Base-by-base conservation (phyloP, 2,797 vertebrate species). In the Ispidina picta region DNA sequence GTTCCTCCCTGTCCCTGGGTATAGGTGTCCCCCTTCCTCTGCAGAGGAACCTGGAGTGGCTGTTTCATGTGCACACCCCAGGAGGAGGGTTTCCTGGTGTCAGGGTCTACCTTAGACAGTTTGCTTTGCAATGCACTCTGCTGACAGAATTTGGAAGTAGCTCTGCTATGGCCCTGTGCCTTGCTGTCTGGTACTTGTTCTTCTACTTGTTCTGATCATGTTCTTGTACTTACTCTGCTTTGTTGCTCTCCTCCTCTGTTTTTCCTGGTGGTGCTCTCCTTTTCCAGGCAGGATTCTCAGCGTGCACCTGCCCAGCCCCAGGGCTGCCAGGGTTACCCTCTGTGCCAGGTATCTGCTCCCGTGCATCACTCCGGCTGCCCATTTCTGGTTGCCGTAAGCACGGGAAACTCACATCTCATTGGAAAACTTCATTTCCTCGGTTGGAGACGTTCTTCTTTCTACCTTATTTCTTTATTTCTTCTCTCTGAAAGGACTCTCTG, bases 61-160 rank as follows among this genome's bases (percentile, higher is more conserved):
- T 10, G 0, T 48, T 63, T 46, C 3, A 19, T 5, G 31, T 5
- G 2, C 4, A 4, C 6, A 5, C 11, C 26, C 29, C 22, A 2
- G 31, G 64, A 11, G 64, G 25, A 15, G 0, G 44, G 4, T 48
- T 37, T 48, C 43, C 60, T 22, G 41, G 12, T 11, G 22, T 4
- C 1, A 19, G 62, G 28, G 22, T 16, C 5, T 1, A 13, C 5
- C 5, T 14, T 48, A 19, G 19, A 54, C 20, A 2, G 43, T 58
- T 33, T 43, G 90, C n/a, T 85, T 76, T 37, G 46, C 46, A 15
- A n/a, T 74, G 74, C n/a, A 15, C 63, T 75, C 51, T 81, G 48
- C 52, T 81, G 66, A 59, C 59, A 46, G 21, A 31, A 43, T 17
- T 74, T 54, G 55, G 46, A 56, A 31, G 16, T 17, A 8, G 76